Evolutionary conservation across 1,140 invertebrate genomes (phyloP).

Genomic region (Vanessa atalanta): DNA sequence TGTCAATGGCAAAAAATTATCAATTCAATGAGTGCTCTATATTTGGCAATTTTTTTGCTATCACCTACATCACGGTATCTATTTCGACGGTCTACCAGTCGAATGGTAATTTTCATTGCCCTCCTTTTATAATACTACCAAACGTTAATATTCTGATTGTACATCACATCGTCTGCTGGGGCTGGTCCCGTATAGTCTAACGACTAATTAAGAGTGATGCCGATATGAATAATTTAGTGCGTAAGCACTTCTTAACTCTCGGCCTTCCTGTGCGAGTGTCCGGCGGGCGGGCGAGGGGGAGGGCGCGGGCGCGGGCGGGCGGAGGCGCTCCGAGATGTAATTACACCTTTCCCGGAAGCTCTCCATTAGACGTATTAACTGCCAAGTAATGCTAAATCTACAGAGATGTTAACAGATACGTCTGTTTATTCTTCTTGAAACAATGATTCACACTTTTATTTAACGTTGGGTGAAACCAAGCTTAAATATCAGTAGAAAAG

Average conservation of each 20-base stretch:
- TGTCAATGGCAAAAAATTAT: no score
- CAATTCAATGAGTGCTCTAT: no score
- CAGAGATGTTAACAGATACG: background rate
- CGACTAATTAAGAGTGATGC: background rate
- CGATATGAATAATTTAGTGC: background rate
- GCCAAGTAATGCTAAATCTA: background rate
- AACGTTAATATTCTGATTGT: no score
- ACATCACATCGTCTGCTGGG: background rate
- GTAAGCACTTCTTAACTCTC: background rate
- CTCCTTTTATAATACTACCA: no score
- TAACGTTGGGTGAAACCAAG: no score
- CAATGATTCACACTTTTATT: no score
- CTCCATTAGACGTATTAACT: slow-evolving; percentile 20
- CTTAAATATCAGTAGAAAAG: no score
- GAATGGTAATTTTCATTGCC: no score
- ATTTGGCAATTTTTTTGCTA: no score
- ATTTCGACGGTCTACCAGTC: no score
- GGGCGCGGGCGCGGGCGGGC: background rate
- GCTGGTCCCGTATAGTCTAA: background rate
- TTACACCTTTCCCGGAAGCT: slow-evolving; percentile 25
- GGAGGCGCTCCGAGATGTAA: slow-evolving; percentile 17
- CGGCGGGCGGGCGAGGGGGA: background rate
- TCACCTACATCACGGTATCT: no score
- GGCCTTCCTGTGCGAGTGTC: slow-evolving; percentile 5
- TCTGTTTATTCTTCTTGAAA: background rate